phyloP scores from a whole-genome alignment of 1,140 invertebrate species.

The Agraylea sexmaculata region DNA sequence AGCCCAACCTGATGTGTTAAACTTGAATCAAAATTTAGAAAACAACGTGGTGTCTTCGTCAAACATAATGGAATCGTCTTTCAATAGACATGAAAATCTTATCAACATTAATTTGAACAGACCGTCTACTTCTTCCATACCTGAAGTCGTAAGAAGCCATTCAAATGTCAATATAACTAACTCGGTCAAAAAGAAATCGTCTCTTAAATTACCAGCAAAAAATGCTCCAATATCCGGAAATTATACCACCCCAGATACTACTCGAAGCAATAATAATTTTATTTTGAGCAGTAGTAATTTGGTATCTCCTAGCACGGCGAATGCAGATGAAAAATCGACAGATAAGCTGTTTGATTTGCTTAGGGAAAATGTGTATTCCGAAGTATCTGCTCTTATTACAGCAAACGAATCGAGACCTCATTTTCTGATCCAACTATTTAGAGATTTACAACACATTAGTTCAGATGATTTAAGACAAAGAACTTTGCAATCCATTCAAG shows the following conservation, averaged over 20 bases:
- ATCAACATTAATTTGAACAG: slow-evolving; percentile 29
- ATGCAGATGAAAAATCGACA: slow-evolving; percentile 35
- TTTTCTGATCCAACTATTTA: slow-evolving; percentile 52
- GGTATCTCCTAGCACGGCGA: slow-evolving; percentile 29
- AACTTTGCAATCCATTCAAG: slow-evolving; percentile 47
- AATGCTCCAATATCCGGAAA: slow-evolving; percentile 32
- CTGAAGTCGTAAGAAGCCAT: slow-evolving; percentile 33
- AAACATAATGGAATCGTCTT: slow-evolving; percentile 18
- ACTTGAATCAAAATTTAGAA: slow-evolving; percentile 35
- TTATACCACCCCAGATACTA: slow-evolving; percentile 27
- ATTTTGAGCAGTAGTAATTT: slow-evolving; percentile 32
- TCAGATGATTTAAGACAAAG: slow-evolving; percentile 51
- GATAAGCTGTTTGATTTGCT: slow-evolving; percentile 52
- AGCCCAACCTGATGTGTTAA: slow-evolving; percentile 41
- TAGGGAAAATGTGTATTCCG: slow-evolving; percentile 55
- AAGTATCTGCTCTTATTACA: slow-evolving; percentile 55
- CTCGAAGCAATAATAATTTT: slow-evolving; percentile 27
- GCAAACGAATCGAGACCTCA: slow-evolving; percentile 56
- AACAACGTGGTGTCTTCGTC: slow-evolving; percentile 16
- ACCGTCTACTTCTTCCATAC: slow-evolving; percentile 26
- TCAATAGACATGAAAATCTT: slow-evolving; percentile 16
- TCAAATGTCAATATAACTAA: slow-evolving; percentile 25
- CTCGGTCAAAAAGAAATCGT: slow-evolving; percentile 31
- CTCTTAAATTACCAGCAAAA: slow-evolving; percentile 34
- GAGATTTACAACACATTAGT: slow-evolving; percentile 51